Base-by-base conservation (phyloP, 30 jellyfish, hydroid and myxozoan genomes). In the Chironex yamaguchii region DNA sequence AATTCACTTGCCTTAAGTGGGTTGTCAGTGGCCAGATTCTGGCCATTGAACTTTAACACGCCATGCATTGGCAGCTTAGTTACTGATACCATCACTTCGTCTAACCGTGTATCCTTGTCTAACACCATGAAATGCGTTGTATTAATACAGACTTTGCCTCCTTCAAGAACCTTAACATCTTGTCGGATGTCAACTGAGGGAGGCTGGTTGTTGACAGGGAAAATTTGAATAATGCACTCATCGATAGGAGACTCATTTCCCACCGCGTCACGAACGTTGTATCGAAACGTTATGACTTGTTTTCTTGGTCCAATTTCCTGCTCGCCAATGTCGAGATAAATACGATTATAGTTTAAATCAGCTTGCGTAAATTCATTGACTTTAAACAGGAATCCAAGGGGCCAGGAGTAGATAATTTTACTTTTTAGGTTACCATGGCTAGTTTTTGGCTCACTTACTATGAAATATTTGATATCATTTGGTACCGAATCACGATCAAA, bases 141-240 rank as follows among this genome's bases (percentile, higher is more conserved):
- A 30, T 74, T 71, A 6, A 85, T 21, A 50, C 96, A 74, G 54
- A 76, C 81, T 36, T 29, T 35, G 51, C 81, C 85, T 0, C 96
- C 96, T 85, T 85, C 96, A 9, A 29, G 71, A 0, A 62, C 96
- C 17, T 34, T 58, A 12, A 85, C 12, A 26, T 42, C 58, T 6
- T 42, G 9, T 42, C 9, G 58, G 17, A 42, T 17, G 3, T 36
- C 22, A 2, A 74, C 21, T 0, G 1, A 21, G 1, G 96, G 96
- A 9, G 96, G 78, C 34, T 54, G 35, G 35, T 85, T 74, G 54
- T 85, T 87, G 27, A 85, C 89, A 23, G 96, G 96, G 69, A n/a
- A 17, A 14, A 85, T 29, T 1, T 52, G 36, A 42, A 42, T 9
- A 42, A 42, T 17, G 17, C 58, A 42, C 9, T 42, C 58, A 42